Conservation (phyloP, 1,140 invertebrate genomes). For the Meteorus sp. region DNA sequence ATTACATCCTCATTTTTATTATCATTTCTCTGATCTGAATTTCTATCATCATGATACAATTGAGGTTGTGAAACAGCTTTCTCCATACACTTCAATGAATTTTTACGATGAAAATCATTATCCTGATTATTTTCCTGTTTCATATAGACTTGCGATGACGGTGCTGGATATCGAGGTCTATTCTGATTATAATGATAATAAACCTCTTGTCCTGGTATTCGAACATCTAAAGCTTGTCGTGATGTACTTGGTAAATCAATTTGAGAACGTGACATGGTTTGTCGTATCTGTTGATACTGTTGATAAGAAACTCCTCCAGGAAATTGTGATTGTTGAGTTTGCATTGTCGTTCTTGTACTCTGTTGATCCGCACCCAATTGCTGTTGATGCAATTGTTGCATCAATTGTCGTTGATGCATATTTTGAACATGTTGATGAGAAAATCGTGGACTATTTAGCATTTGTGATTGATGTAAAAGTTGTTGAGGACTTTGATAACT, state of each 20-base stretch:
- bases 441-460: conserved; percentile 48
- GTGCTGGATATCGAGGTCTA: conserved; percentile 36
- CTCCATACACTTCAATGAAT: conserved; percentile 47
- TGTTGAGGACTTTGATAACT: conserved; percentile 51
- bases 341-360: conserved; percentile 35
- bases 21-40: conserved; percentile 27
- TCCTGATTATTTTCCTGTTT: conserved; percentile 47
- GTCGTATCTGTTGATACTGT: conserved; percentile 54
- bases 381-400: conserved; percentile 57
- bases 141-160: conserved; percentile 49
- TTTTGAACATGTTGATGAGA: conserved; percentile 53
- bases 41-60: conserved; percentile 61
- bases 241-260: conserved; percentile 53
- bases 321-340: conserved; percentile 40
- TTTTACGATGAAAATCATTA: conserved; percentile 42
- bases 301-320: conserved; percentile 45
- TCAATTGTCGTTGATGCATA: conserved; percentile 58
- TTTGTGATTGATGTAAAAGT: conserved; percentile 48
- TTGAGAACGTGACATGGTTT: conserved; percentile 53
- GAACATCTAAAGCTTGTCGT: conserved; percentile 43
- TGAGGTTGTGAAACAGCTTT: conserved; percentile 69
- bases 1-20: conserved; percentile 42
- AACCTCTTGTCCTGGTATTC: conserved; percentile 45
- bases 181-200: conserved; percentile 52
- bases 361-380: conserved; percentile 27